These are phyloP conservation scores for Xenops minutus DNA, from an alignment of 2,797 vertebrate species.

Conservation along the genomic window DNA sequence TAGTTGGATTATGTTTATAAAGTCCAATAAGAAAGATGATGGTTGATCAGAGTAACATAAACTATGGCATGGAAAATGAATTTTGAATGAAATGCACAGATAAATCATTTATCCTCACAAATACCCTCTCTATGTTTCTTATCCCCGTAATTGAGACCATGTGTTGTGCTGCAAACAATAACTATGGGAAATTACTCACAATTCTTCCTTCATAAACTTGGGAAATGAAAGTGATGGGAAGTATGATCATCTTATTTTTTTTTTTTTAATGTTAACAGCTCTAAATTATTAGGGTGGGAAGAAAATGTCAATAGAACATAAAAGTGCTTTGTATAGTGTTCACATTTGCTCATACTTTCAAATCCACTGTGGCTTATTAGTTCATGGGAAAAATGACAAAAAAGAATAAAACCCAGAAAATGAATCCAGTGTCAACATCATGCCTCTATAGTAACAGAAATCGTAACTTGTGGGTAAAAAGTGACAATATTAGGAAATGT, in stretches of 20 bases:
- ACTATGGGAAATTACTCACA: constrained; percentile 69
- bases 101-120: constrained; percentile 59
- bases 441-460: constrained; percentile 73
- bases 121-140: constrained; percentile 52
- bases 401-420: constrained; percentile 71
- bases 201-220: constrained; percentile 58
- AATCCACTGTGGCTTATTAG: constrained; percentile 77
- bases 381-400: constrained; percentile 79
- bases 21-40: constrained; percentile 17
- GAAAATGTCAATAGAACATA: constrained; percentile 71
- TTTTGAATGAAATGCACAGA: constrained; percentile 46
- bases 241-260: constrained; percentile 44
- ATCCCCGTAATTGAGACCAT: constrained; percentile 71
- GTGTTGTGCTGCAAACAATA: constrained; percentile 67
- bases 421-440: constrained; percentile 76
- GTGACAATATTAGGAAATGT: constrained; percentile 61
- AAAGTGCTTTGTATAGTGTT: constrained; percentile 71
- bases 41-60: constrained; percentile 20
- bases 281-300: constrained; percentile 73
- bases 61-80: constrained; percentile 23
- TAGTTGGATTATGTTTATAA: neutral
- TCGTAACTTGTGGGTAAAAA: constrained; percentile 62
- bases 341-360: constrained; percentile 69
- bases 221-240: constrained; percentile 67
- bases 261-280: constrained; percentile 62